A percentile compares a stretch with the other conserved stretches of the same genome.
Conservation (phyloP, 1,140 invertebrate genomes). For the Diachasmimorpha longicaudata region DNA sequence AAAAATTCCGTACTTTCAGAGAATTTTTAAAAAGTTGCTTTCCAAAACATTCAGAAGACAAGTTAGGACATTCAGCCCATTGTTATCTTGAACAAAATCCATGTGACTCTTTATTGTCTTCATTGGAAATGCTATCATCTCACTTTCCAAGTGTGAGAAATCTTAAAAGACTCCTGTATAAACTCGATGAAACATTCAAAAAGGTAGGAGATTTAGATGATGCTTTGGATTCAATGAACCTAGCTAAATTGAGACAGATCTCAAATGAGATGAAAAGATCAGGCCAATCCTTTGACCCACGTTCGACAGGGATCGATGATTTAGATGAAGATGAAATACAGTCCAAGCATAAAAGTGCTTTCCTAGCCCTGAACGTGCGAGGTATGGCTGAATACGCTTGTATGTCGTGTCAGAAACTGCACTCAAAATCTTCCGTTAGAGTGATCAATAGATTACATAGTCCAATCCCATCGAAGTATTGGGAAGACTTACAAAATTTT, state of each 20-base stretch:
- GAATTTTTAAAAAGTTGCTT: background rate
- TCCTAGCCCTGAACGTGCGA: background rate
- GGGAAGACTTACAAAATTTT: background rate
- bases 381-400: background rate
- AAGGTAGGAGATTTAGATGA: conserved; percentile 1
- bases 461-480: background rate
- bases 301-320: background rate
- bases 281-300: background rate
- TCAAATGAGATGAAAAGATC: background rate
- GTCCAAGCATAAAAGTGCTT: background rate
- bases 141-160: conserved; percentile 18
- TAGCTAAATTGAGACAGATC: background rate
- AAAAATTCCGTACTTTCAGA: background rate
- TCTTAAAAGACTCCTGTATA: conserved; percentile 14
- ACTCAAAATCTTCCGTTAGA: background rate
- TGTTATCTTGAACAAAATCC: background rate
- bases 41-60: background rate
- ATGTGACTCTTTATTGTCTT: conserved; percentile 3
- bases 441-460: background rate
- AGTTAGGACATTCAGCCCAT: background rate
- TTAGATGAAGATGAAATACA: background rate
- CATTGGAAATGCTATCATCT: conserved; percentile 15
- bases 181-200: background rate
- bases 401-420: background rate
- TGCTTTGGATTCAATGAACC: conserved; percentile 14